Evolutionary conservation across 2,888 invertebrate genomes (phyloP).

Genomic region (Drosophila leonis): DNA sequence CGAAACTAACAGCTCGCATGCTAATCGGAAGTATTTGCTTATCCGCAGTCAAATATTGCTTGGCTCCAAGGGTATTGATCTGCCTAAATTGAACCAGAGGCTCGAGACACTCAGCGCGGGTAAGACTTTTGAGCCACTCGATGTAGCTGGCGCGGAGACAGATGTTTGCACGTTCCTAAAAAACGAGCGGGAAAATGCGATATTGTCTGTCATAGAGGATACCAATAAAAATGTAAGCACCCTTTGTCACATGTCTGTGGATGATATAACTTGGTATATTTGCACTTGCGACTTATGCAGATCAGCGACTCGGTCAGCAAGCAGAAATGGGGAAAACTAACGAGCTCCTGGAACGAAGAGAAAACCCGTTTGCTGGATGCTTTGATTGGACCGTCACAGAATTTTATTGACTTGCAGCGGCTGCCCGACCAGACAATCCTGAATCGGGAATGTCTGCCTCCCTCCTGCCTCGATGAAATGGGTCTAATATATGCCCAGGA

Average conservation of each 20-base stretch:
- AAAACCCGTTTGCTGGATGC: conserved; percentile 95
- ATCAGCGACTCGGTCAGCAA: conserved; percentile 89
- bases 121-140: conserved; percentile 93
- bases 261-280: neutral
- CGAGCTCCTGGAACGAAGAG: conserved; percentile 96
- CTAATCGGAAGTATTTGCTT: neutral
- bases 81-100: conserved; percentile 96
- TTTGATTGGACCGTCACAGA: conserved; percentile 94
- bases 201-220: conserved; percentile 95
- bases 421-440: conserved; percentile 88
- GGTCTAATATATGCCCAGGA: conserved; percentile 94
- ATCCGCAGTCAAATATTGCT: conserved; percentile 92
- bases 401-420: conserved; percentile 90
- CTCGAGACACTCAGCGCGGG: conserved; percentile 94
- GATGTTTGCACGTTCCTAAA: conserved; percentile 95
- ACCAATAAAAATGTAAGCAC: conserved; percentile 91
- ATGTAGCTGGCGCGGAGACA: conserved; percentile 94
- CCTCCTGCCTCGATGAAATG: conserved; percentile 88
- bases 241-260: neutral
- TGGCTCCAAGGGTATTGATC: conserved; percentile 96
- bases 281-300: conserved; percentile 80
- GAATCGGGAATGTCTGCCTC: conserved; percentile 88
- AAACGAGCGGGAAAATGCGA: conserved; percentile 97
- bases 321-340: conserved; percentile 92
- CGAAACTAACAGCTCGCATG: conserved; percentile 49